Base-by-base conservation (phyloP, 1,140 invertebrate species). In the Zelostemma sp. region DNA sequence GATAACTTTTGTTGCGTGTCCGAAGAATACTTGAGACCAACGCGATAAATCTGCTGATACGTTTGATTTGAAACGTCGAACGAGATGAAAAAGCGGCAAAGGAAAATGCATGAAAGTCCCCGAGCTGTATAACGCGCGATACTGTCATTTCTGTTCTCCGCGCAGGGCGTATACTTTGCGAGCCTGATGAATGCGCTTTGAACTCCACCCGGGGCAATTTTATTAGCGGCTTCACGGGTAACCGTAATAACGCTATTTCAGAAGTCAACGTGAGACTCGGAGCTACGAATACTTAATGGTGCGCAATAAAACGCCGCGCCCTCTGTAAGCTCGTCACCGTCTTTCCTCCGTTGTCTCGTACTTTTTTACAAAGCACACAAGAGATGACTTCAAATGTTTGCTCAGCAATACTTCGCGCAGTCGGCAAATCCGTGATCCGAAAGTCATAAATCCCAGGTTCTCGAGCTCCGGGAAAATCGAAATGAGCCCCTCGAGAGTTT, bases 381-480 rank as follows among this genome's bases (percentile, higher is more conserved):
- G 25, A 43, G 63, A 33, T 48, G 61, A 25, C 56, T 58, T 55
- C 53, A 70, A 70, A 65, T 70, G 68, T 70, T 70, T 70, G 67
- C 50, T 46, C 58, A 47, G 57, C 53, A 57, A 70, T 70, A 70
- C 67, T 70, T 61, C 61, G 60, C 61, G 35, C 51, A 56, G 55
- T 64, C 55, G 55, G 57, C 60, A 47, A 50, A 56, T 61, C 53
- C 56, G 16, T 57, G 54, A 64, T 64, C 59, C 64, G 49, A 68
- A 71, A 63, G 59, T 68, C 64, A 69, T 69, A 69, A 69, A 69
- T 69, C 67, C 59, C 60, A 45, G 56, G 63, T 8, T 61, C 14
- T 45, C 56, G 38, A 41, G 41, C 58, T 45, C 51, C 17, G 51
- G 60, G 56, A 55, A 48, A 59, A 69, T 64, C 57, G 45, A 69